Evolutionary conservation across 2,113 vertebrate genomes (phyloP), one percentile per base, ranked within the genome.

Genomic region (Phrynosoma platyrhinos): DNA sequence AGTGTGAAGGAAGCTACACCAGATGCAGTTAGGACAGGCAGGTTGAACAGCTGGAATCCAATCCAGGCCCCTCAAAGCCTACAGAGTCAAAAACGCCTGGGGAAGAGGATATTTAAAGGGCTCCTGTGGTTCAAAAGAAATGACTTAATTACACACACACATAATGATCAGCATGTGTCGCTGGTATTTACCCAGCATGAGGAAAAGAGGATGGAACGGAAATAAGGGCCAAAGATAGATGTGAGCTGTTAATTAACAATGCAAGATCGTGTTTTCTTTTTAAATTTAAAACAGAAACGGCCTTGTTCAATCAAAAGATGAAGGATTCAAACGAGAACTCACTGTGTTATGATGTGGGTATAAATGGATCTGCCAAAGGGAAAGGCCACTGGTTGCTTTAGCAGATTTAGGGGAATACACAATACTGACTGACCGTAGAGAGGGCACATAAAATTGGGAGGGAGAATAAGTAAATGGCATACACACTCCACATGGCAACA

Each of bases 151-250:
- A 71, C 32, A 83, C 62, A 30, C 47, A 81, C 27, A 32, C 68
- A 71, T n/a, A 76, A 53, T 7, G 74, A 88, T 78, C 84, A 77
- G 72, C n/a, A 5, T 53, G 81, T 68, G 81, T 83, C 62, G 9
- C 47, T 78, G 87, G 64, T 78, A 88, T 83, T 88, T 83, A 88
- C 80, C 72, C 81, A 88, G 81, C 87, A 69, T 83, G 81, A 40
- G 81, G 83, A 77, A 55, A 88, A n/a, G 16, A 82, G 74, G 72
- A 68, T 77, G 72, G n/a, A 79, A 83, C 64, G 32, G 64, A 68
- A 78, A 69, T 66, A 62, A 76, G n/a, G 81, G 7, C 62, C 9
- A 78, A 77, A 77, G 74, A 86, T 86, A 83, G 81, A 77, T 82
- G 58, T 13, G 32, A 69, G 30, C 47, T 2, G 16, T 83, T 88